Evolutionary conservation across 2,113 vertebrate species (phyloP).

Genomic region (Anolis sagrei): DNA sequence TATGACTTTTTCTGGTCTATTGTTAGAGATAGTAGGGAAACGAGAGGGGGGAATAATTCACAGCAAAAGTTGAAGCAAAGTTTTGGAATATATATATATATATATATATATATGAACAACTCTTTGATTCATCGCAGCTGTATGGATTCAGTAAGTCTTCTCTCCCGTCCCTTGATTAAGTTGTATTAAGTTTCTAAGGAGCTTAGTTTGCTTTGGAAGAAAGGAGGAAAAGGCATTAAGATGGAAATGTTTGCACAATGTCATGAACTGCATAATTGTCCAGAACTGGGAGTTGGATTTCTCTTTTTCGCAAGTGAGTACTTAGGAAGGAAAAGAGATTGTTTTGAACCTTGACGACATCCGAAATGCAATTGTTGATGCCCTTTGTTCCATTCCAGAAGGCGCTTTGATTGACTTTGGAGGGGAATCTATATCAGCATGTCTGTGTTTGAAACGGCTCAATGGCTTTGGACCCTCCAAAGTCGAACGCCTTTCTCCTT

Average conservation of each 20-base stretch:
- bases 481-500: background rate
- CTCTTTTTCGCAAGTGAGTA: background rate
- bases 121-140: conserved; percentile 34
- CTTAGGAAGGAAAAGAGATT: too few relatives aligned
- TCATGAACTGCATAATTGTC: background rate
- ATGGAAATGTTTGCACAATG: background rate
- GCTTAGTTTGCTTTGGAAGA: background rate
- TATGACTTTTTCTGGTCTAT: conserved; percentile 4
- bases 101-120: background rate
- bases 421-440: background rate
- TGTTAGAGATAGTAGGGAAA: conserved; percentile 6
- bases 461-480: conserved; percentile 1
- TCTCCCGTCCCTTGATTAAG: conserved; percentile 34
- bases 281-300: background rate
- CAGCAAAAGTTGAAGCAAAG: conserved; percentile 17
- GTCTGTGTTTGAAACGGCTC: background rate
- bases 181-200: conserved; percentile 11
- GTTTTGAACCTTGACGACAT: conserved; percentile 9
- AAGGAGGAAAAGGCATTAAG: background rate
- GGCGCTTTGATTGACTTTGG: background rate
- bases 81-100: background rate
- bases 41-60: conserved; percentile 19
- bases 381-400: background rate
- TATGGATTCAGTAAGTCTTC: conserved; percentile 15
- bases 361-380: background rate